Evolutionary conservation across 2,888 invertebrate genomes (phyloP), one percentile per base, ranked within the genome.

Genomic region (Drosophila flavopinicola): DNA sequence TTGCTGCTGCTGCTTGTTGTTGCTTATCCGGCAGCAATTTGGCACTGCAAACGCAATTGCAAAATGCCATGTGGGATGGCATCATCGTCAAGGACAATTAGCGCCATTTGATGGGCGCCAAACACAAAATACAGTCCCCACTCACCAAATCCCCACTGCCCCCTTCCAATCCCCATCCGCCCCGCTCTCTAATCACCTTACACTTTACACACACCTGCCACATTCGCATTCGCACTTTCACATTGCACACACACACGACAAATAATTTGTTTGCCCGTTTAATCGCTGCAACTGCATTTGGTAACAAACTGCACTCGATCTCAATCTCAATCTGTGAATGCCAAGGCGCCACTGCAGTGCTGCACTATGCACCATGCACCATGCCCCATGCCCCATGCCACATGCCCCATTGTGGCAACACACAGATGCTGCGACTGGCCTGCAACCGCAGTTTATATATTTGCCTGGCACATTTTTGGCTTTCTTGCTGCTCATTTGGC

Each of bases 11-110:
- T 66, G 41, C n/a, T 47, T 60, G 61, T 38, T 60, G 56, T 48
- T 11, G 47, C 47, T 72, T 67, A 83, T 75, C 80, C 86, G 80
- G 84, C 84, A 84, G 86, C 86, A 83, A 84, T 85, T 80, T 83
- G 84, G 76, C 79, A 56, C 63, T 44, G 66, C 54, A 78, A 71
- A 68, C 65, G 75, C 63, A 74, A 78, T 64, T 75, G 61, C 53
- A 69, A 77, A 76, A 64, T 65, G 79, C 74, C 83, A 76, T 78
- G 80, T 80, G 86, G 86, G 84, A 80, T 83, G 83, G 48, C 65
- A 67, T 64, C 77, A 56, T 70, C 80, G 80, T 85, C 80, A 80
- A 80, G 80, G 80, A 80, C 80, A 80, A 80, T 80, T 80, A 80
- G 80, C 74, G 80, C 71, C 79, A 61, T 74, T 75, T 78, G 75